phyloP scores from a whole-genome alignment of 1,140 invertebrate genomes.

The Octopus bimaculoides region DNA sequence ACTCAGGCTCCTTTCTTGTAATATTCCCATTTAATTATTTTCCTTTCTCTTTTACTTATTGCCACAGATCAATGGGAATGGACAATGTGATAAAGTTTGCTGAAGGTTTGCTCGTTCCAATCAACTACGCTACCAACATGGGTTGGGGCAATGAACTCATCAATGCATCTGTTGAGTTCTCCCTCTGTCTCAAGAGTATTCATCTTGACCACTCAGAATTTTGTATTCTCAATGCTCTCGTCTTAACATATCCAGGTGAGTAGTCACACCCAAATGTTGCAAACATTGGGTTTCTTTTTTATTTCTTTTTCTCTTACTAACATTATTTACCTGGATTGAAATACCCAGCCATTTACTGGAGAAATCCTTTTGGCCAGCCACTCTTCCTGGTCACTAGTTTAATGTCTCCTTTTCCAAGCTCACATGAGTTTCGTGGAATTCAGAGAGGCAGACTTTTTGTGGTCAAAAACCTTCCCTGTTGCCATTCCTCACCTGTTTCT shows the following conservation, averaged over 20 bases:
- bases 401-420: no score
- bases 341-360: no score
- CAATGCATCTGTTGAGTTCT: conserved; percentile 48
- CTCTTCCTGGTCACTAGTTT: no score
- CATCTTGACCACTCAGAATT: conserved; percentile 51
- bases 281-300: background rate
- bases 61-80: conserved; percentile 39
- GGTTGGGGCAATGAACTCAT: conserved; percentile 54
- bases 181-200: conserved; percentile 41
- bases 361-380: no score
- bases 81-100: conserved; percentile 45
- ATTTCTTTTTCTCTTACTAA: no score
- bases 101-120: conserved; percentile 40
- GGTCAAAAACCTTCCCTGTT: no score
- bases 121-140: conserved; percentile 37
- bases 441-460: no score
- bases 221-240: conserved; percentile 50
- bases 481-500: no score
- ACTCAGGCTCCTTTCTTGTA: no score
- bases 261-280: no score
- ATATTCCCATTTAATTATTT: background rate
- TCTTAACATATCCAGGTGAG: conserved; percentile 54
- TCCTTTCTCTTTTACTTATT: background rate
- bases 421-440: no score
- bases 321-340: no score